Percentiles rank a stretch among this genome's conserved stretches.
phyloP scores from a whole-genome alignment of 2,888 invertebrate species.

The Phyllotreta cruciferae region DNA sequence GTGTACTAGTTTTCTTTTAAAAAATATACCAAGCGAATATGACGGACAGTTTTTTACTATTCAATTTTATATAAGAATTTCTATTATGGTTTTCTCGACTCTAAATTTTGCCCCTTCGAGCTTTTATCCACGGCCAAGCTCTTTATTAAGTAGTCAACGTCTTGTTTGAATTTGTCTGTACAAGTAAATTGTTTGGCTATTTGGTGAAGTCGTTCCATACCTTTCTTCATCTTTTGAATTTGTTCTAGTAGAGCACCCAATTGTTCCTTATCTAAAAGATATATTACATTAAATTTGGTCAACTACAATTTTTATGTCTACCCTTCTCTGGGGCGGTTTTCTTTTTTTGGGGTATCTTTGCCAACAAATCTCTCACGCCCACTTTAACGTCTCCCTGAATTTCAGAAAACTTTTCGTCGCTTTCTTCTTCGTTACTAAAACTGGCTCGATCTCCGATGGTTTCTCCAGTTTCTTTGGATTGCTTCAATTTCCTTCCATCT shows the following conservation, averaged over 20 bases:
- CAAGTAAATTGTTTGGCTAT: constrained; percentile 48
- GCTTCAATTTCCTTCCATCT: constrained; percentile 25
- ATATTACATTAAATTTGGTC: too few species aligned
- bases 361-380: constrained; percentile 40
- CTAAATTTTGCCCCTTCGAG: constrained; percentile 33
- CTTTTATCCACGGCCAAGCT: constrained; percentile 40
- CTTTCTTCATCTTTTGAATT: constrained; percentile 50
- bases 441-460: constrained; percentile 27
- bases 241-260: constrained; percentile 43
- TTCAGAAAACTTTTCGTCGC: constrained; percentile 15
- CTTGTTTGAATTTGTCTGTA: constrained; percentile 46
- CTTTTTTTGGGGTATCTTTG: constrained; percentile 38
- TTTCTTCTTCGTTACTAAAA: constrained; percentile 20
- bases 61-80: not conserved
- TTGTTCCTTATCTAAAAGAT: constrained; percentile 43
- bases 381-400: constrained; percentile 24
- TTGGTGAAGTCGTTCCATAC: constrained; percentile 48
- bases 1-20: not conserved
- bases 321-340: constrained; percentile 38
- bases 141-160: constrained; percentile 45
- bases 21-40: not conserved
- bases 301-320: constrained; percentile 3
- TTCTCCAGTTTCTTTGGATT: constrained; percentile 22
- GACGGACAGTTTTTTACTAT: not conserved
- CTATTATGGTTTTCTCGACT: constrained; percentile 20